Evolutionary conservation across 2,888 invertebrate genomes (phyloP).

Genomic region (Drosophila incognita): DNA sequence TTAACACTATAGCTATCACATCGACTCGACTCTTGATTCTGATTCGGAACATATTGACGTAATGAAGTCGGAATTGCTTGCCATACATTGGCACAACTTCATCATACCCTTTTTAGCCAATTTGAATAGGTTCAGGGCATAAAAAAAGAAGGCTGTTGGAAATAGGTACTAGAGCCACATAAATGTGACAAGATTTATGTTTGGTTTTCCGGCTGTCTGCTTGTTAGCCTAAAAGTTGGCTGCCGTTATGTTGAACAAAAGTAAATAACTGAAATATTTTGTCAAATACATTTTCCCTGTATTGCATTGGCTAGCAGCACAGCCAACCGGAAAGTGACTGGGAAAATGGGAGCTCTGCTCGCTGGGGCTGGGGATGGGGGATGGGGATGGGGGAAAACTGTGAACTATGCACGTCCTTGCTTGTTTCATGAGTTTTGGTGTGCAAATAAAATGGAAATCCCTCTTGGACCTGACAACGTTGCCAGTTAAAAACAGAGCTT

Average conservation of each 20-base stretch:
- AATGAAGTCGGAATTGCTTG: neutral
- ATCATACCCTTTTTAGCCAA: neutral
- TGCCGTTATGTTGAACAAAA: conserved; percentile 50
- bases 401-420: conserved; percentile 43
- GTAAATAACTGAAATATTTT: conserved; percentile 76
- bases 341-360: neutral
- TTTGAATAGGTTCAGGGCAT: conserved; percentile 1
- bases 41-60: neutral
- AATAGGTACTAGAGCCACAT: conserved; percentile 62
- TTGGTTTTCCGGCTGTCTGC: conserved; percentile 73
- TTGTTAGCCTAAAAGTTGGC: conserved; percentile 75
- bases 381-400: conserved; percentile 6
- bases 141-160: neutral
- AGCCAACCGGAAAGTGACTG: conserved; percentile 13
- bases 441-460: conserved; percentile 74
- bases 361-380: neutral
- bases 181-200: conserved; percentile 78
- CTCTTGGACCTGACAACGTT: conserved; percentile 71
- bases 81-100: neutral
- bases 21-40: no score
- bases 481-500: conserved; percentile 57
- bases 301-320: conserved; percentile 27
- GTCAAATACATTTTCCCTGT: conserved; percentile 66
- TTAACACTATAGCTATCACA: neutral
- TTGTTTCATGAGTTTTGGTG: conserved; percentile 55